Evolutionary conservation across 2,888 invertebrate species (phyloP).

Genomic region (Microplitis manilae): DNA sequence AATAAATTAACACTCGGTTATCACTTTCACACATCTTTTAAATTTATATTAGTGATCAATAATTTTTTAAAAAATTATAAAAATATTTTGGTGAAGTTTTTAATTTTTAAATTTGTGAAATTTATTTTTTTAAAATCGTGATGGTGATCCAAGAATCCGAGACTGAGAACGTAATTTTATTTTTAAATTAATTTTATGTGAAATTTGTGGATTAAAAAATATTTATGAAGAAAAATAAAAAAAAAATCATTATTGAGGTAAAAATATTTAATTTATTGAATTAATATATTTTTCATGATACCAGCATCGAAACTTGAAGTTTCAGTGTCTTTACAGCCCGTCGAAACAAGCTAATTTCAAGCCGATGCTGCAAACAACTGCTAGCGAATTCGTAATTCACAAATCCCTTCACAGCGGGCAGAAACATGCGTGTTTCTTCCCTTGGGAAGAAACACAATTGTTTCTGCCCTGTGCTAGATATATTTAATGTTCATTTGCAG

Average conservation of each 20-base stretch:
- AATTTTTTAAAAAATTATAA: neutral
- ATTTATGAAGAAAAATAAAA: neutral
- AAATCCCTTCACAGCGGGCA: too few species aligned
- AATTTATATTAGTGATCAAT: neutral
- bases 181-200: neutral
- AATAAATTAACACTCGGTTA: too few species aligned
- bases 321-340: too few species aligned
- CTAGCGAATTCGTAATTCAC: too few species aligned
- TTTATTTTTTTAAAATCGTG: neutral
- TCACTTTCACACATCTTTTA: neutral
- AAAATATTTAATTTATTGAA: slow-evolving; percentile 2
- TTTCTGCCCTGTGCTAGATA: too few species aligned
- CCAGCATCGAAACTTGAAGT: too few species aligned
- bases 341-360: too few species aligned
- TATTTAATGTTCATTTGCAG: too few species aligned
- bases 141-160: neutral
- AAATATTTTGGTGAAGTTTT: neutral
- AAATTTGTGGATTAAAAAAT: neutral
- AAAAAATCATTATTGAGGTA: neutral
- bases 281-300: neutral
- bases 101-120: neutral
- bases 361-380: too few species aligned
- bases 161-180: neutral
- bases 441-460: too few species aligned
- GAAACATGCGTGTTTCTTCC: too few species aligned